These are phyloP conservation scores for Merodon equestris DNA, from an alignment of 2,888 invertebrate genomes.

Conservation along the genomic window DNA sequence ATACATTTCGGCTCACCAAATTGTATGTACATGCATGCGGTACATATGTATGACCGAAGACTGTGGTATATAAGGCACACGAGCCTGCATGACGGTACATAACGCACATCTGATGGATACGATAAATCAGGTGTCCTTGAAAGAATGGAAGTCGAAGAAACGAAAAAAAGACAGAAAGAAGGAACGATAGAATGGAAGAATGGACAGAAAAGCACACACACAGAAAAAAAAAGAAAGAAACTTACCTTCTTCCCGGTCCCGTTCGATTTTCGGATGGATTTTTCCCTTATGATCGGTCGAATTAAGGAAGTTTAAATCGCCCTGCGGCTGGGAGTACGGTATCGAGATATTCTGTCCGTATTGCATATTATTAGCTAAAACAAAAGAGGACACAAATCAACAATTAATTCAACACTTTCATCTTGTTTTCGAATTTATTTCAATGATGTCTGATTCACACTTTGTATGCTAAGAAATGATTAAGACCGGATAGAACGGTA, in stretches of 20 bases:
- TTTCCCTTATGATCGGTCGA: conserved; percentile 79
- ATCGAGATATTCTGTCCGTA: conserved; percentile 79
- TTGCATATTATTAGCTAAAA: conserved; percentile 79
- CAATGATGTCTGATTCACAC: neutral
- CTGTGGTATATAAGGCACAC: too few species aligned
- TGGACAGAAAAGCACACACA: too few species aligned
- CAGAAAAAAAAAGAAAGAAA: neutral
- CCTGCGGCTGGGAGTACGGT: conserved; percentile 79
- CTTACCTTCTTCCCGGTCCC: conserved; percentile 79
- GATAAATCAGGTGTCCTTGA: conserved; percentile 60
- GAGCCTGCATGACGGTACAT: too few species aligned
- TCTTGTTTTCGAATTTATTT: neutral
- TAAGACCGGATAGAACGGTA: neutral
- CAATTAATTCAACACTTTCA: conserved; percentile 46
- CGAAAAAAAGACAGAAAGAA: too few species aligned
- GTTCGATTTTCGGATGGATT: conserved; percentile 79
- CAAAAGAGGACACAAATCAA: conserved; percentile 67
- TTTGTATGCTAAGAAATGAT: conserved; percentile 31
- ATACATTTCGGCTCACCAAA: too few species aligned
- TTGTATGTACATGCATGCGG: too few species aligned
- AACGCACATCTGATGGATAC: conserved; percentile 10
- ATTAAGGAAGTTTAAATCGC: conserved; percentile 79
- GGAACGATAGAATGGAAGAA: too few species aligned
- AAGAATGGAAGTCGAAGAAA: conserved; percentile 3
- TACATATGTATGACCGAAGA: too few species aligned